Base-by-base conservation (phyloP, 2,888 invertebrate species). In the Dysmachus trigonus region DNA sequence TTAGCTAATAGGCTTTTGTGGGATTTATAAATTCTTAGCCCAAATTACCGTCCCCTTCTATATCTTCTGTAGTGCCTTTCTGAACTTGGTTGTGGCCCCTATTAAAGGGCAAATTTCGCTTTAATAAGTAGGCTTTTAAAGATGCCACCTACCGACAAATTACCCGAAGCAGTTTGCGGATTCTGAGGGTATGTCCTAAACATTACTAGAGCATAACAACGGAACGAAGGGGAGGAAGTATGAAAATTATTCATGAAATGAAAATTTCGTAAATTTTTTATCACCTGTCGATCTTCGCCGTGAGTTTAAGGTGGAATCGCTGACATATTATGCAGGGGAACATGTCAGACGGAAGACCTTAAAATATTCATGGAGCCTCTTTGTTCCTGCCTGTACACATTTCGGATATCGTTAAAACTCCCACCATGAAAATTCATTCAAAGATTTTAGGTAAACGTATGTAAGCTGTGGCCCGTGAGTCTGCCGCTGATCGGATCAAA, bases 221-320 rank as follows among this genome's bases (percentile, higher is more conserved):
- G 18, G 6, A 53, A 30, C 53, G 33, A 53, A 51, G 18, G 6
- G 33, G 62, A 62, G 27, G 47, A 30, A 53, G 13, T 81, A 53
- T 47, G 81, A 13, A 81, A 81, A 81, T 81, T 81, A 81, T 81
- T 81, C 81, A 81, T 81, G 81, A 81, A 81, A 81, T 81, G 81
- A 81, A 81, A 81, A 81, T 81, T 81, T 81, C 81, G 81, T 81
- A 81, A 81, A 81, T 81, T 81, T 81, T 81, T 81, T 62, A 81
- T 81, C 81, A 81, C 81, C 53, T 81, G 81, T 81, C 81, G 81
- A 81, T 81, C 30, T 76, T 22, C 30, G 30, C 53, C 53, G 33
- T 53, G 31, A 51, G 53, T 81, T 62, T 33, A 47, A 53, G 53
- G 31, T 31, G 62, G 53, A 81, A 81, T 81, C 81, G 81, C 81